Evolutionary conservation across 1,140 invertebrate genomes (phyloP), one percentile per base, ranked within the genome.

Genomic region (Papilio helenus): DNA sequence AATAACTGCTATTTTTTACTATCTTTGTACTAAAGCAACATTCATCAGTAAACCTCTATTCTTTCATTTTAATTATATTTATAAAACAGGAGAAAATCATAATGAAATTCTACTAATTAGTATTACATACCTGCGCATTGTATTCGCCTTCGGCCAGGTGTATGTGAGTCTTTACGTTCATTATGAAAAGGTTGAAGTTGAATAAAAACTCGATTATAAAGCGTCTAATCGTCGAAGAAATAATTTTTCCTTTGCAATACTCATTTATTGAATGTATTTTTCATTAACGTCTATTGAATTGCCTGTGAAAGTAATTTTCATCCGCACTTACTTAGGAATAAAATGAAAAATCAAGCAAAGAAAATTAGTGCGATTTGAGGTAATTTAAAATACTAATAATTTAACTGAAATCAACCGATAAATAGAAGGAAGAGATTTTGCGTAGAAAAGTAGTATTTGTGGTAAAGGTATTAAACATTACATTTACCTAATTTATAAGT

Each of bases 241-340:
- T 44, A 23, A 49, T 26, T 51, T 73, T 46, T 73, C 20, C 42
- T 49, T 26, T 49, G 72, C 72, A 73, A 44, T 49, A 73, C 72
- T 46, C 72, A 73, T 73, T 73, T 73, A 73, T 73, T 73, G 72
- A 23, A 49, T 73, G 44, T 26, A 73, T 73, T 73, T 73, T 73
- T 73, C 44, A 73, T 73, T 73, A 73, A 73, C 9, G 39, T 73
- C 72, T 49, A 46, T 73, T 73, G 72, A 73, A 73, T 73, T 44
- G 42, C 72, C 44, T 5, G 44, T 49, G 61, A 68, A 68, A 68
- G 61, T 68, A 68, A 68, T 68, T 68, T 68, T 68, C 61, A 68
- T 29, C 61, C 9, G 61, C 23, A 68, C 61, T 68, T 26, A 68
- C 61, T 16, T 34, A 14, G 23, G 14, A 29, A 68, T 68, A 68